Base-by-base conservation (phyloP, 2,113 vertebrate species). In the Zosterops pallidus region DNA sequence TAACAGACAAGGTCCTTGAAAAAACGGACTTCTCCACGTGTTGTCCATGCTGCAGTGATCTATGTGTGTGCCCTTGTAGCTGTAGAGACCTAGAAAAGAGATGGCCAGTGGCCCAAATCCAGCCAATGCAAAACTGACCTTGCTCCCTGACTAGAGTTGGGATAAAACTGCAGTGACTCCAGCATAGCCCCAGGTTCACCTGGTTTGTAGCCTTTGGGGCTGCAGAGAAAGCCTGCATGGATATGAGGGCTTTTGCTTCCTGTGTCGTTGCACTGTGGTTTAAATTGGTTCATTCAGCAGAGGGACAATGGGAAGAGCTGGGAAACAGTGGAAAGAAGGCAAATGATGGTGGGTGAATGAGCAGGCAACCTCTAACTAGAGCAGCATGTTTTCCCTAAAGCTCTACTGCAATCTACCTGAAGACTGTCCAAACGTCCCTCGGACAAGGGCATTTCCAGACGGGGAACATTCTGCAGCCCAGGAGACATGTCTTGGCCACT, bases 211-310 rank as follows among this genome's bases (percentile, higher is more conserved):
- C 29, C 31, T 50, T 63, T 16, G 12, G 26, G 52, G 47, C 57
- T 94, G 77, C 42, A 89, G 77, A 59, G 44, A 46, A 75, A 26
- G 50, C 31, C n/a, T 83, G 41, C 25, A 24, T 0, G 2, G 4
- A 12, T 41, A 17, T 42, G 24, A 72, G 28, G 25, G 25, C 29
- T 64, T 12, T 50, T 83, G 22, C 46, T 81, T 67, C 41, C 33
- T 3, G 2, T 5, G 1, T 68, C 4, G 0, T 69, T 2, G 2
- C 18, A 5, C 16, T 26, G 47, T 26, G 55, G 15, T 67, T 89
- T 60, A 77, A 86, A 60, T 92, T 46, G 42, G 11, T 67, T 47
- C 28, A 8, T 83, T 86, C 57, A 67, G 55, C n/a, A 60, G 86
- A 77, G 35, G 37, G 20, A 29, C 37, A 23, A 42, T 7, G 39